Evolutionary conservation across 2,113 vertebrate species (phyloP).

Genomic region (Serilophus lunatus): DNA sequence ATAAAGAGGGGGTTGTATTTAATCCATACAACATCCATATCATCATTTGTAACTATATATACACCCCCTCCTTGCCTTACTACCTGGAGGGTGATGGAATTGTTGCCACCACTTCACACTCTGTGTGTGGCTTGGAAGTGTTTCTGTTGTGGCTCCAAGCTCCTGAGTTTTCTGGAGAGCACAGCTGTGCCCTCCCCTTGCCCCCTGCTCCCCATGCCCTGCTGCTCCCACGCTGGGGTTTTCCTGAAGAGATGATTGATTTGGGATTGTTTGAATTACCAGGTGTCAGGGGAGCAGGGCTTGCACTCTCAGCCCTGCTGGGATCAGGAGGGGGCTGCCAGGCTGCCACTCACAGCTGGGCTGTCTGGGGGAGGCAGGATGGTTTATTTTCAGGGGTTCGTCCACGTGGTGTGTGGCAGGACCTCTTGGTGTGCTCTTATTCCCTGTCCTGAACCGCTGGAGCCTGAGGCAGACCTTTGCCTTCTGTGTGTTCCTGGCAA

Average conservation of each 20-base stretch:
- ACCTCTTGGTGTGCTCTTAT: not conserved
- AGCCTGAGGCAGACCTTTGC: not conserved
- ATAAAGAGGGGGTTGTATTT: not conserved
- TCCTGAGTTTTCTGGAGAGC: not conserved
- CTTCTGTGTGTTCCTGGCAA: not conserved
- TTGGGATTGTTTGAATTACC: not conserved
- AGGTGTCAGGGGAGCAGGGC: not conserved
- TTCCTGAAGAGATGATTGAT: not conserved
- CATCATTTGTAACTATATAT: not conserved
- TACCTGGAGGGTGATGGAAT: not conserved
- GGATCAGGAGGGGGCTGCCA: not conserved
- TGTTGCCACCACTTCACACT: not conserved
- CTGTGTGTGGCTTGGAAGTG: not conserved
- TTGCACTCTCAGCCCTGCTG: not conserved
- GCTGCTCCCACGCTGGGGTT: not conserved
- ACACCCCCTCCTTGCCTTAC: not conserved
- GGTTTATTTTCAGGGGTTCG: not conserved
- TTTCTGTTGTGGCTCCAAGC: not conserved
- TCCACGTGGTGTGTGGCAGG: accelerated
- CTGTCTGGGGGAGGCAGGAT: not conserved
- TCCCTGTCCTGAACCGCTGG: not conserved
- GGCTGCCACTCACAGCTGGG: not conserved
- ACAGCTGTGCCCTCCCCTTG: not conserved
- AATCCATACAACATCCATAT: accelerated
- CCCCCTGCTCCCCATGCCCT: not conserved